Percentiles rank a stretch among this genome's conserved stretches.
These are phyloP conservation scores for Myotis findleyi DNA, from an alignment of 2,797 vertebrate species.

Conservation along the genomic window DNA sequence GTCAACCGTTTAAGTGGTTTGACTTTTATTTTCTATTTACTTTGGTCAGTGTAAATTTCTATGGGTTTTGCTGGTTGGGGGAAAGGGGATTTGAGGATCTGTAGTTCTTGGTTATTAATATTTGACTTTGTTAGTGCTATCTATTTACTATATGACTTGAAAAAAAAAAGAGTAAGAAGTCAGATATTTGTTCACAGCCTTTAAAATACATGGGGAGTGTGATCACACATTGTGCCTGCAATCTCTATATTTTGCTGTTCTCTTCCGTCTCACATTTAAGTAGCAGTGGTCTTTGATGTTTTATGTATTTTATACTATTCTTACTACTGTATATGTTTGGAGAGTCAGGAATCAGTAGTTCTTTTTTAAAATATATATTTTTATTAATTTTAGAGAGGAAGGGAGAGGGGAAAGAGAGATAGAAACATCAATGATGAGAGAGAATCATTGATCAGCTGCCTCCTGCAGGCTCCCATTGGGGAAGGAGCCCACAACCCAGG, in stretches of 20 bases:
- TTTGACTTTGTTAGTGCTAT: slow-evolving; percentile 92
- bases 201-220: slow-evolving; percentile 75
- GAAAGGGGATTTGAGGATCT: slow-evolving; percentile 90
- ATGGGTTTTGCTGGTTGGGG: slow-evolving; percentile 89
- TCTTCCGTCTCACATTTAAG: slow-evolving; percentile 30
- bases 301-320: slow-evolving; percentile 25
- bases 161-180: slow-evolving; percentile 67
- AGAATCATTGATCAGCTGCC: too few relatives aligned
- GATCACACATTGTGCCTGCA: slow-evolving; percentile 62
- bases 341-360: not conserved
- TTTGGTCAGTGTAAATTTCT: slow-evolving; percentile 92
- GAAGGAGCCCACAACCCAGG: too few relatives aligned
- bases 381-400: too few relatives aligned
- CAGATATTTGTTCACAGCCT: slow-evolving; percentile 80
- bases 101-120: slow-evolving; percentile 91
- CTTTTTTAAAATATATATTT: not conserved
- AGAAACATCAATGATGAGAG: too few relatives aligned
- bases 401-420: too few relatives aligned
- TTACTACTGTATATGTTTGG: not conserved
- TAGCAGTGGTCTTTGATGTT: slow-evolving; percentile 23
- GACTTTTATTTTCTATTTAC: slow-evolving; percentile 92
- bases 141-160: slow-evolving; percentile 90
- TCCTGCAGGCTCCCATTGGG: too few relatives aligned
- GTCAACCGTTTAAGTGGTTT: slow-evolving; percentile 90
- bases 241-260: slow-evolving; percentile 57